These are phyloP conservation scores for Oryctolagus cuniculus DNA, from an alignment of 2,113 vertebrate species.

Conservation along the genomic window DNA sequence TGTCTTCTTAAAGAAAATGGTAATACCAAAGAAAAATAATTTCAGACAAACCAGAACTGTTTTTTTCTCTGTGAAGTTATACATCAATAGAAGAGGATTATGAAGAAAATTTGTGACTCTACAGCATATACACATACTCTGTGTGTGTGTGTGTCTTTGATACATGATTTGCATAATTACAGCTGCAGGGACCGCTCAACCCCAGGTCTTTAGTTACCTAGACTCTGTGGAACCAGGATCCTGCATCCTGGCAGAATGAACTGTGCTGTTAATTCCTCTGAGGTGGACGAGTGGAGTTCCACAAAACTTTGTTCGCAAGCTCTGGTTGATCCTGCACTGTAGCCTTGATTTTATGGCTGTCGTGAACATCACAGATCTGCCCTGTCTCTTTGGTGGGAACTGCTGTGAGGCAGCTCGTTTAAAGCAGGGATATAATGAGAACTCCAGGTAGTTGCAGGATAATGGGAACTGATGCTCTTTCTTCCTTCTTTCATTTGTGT, in stretches of 20 bases:
- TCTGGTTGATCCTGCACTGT: neutral
- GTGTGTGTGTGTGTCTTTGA: neutral
- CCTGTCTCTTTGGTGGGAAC: neutral
- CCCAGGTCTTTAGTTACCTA: slow-evolving; percentile 54
- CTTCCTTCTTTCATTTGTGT: neutral
- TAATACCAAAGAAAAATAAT: slow-evolving; percentile 45
- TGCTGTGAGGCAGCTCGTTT: neutral
- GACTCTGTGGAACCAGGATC: slow-evolving; percentile 54
- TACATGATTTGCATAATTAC: slow-evolving; percentile 52
- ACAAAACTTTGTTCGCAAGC: neutral
- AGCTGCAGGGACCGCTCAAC: slow-evolving; percentile 16
- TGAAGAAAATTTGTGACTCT: slow-evolving; percentile 66
- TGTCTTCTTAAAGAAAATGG: slow-evolving; percentile 46
- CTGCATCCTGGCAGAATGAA: slow-evolving; percentile 32
- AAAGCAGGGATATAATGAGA: neutral
- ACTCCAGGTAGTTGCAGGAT: neutral
- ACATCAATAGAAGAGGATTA: slow-evolving; percentile 64
- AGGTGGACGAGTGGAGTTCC: slow-evolving; percentile 56
- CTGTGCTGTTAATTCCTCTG: neutral
- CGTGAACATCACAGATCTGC: slow-evolving; percentile 5
- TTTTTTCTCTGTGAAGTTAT: slow-evolving; percentile 52
- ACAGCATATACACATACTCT: neutral
- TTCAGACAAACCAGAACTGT: slow-evolving; percentile 32
- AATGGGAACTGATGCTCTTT: neutral
- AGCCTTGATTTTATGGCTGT: neutral